These are phyloP conservation scores for Cuniculus paca DNA, from an alignment of 2,797 vertebrate genomes.

Conservation along the genomic window DNA sequence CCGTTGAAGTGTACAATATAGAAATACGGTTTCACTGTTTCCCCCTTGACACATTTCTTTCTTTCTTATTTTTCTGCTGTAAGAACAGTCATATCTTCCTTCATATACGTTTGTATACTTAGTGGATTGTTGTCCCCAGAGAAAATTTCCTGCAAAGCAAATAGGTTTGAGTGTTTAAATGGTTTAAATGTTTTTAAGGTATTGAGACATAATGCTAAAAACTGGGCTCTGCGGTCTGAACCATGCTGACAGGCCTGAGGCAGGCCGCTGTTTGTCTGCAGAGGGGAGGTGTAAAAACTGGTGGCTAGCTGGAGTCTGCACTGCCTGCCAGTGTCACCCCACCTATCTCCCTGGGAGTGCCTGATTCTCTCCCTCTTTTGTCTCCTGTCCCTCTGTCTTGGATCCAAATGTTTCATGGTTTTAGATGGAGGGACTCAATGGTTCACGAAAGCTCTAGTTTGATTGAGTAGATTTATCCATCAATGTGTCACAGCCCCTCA, in stretches of 20 bases:
- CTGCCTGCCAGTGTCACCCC: neutral
- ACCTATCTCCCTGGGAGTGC: fast-evolving
- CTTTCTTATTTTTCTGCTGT: neutral
- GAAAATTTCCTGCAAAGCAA: neutral
- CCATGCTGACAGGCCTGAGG: fast-evolving
- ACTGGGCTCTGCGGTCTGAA: fast-evolving
- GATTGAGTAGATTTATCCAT: neutral
- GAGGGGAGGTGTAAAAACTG: too few species aligned
- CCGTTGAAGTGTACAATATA: fast-evolving
- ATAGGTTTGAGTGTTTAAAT: neutral
- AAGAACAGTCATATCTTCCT: neutral
- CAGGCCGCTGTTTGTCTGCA: fast-evolving
- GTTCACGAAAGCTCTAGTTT: neutral
- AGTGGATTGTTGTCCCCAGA: neutral
- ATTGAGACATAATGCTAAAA: too few species aligned
- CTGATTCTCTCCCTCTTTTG: neutral
- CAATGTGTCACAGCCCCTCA: neutral
- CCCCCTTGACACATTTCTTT: neutral
- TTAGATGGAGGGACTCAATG: neutral
- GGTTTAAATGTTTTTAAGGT: neutral
- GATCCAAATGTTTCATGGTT: neutral
- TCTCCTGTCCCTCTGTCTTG: neutral
- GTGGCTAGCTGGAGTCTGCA: fast-evolving
- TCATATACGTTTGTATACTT: fast-evolving
- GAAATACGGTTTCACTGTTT: fast-evolving